Base-by-base conservation (phyloP, 2,113 vertebrate genomes). In the Mastomys coucha region DNA sequence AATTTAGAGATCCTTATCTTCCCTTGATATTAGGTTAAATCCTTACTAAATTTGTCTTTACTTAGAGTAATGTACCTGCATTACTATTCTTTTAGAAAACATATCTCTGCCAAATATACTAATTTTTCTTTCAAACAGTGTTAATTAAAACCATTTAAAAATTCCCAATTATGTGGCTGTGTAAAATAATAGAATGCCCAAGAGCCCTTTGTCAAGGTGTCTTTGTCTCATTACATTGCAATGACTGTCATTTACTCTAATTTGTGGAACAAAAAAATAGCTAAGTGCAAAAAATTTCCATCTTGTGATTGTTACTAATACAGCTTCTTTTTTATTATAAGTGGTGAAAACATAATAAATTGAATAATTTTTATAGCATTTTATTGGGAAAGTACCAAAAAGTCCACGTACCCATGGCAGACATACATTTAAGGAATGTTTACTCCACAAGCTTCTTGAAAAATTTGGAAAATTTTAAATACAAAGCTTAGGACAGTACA, bases 161-260 rank as follows among this genome's bases (percentile, higher is more conserved):
- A n/a, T n/a, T n/a, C n/a, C n/a, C n/a, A n/a, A n/a, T n/a, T n/a
- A n/a, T n/a, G n/a, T n/a, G n/a, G n/a, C n/a, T n/a, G n/a, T n/a
- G n/a, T n/a, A n/a, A n/a, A n/a, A n/a, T n/a, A n/a, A n/a, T n/a
- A n/a, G n/a, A n/a, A n/a, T n/a, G n/a, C n/a, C n/a, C n/a, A n/a
- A n/a, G n/a, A n/a, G n/a, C n/a, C n/a, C n/a, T n/a, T n/a, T n/a
- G n/a, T n/a, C n/a, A n/a, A n/a, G n/a, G n/a, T n/a, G n/a, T n/a
- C n/a, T n/a, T n/a, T n/a, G n/a, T n/a, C n/a, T n/a, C n/a, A 60
- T 91, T 95, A 39, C 58, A 56, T 94, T 63, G 91, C 56, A 28
- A 17, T 67, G 36, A 76, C 14, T 63, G 11, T 20, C 45, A 91
- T 45, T 94, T 58, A 73, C 56, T 88, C 49, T 69, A 90, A 94